Evolutionary conservation across 2,797 vertebrate species (phyloP), one percentile per base, ranked within the genome.

Genomic region (Peromyscus attwateri): DNA sequence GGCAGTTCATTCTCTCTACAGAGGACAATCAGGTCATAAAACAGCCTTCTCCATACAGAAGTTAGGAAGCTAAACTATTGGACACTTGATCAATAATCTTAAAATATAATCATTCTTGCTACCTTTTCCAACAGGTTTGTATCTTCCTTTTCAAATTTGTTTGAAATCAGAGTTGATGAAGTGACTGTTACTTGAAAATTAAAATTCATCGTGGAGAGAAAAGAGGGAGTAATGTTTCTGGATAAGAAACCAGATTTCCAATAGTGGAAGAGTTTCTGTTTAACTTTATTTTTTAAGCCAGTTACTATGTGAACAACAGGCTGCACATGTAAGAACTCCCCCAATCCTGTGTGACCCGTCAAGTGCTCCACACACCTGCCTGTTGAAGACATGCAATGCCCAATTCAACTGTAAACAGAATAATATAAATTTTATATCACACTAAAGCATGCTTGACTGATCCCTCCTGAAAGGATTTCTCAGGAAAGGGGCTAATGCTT

Each of bases 61-160:
- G 64, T 73, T 23, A 64, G n/a, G 71, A 49, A 89, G 3, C 81
- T 66, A 84, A 75, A 82, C 64, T 94, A 34, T 68, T 37, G 66
- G 43, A 85, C 2, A 49, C 64, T 14, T 66, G 43, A 89, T 92
- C 37, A n/a, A 43, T 77, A 60, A 81, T 64, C 4, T 57, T 55
- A 17, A 40, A 76, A 75, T 16, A 19, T 40, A 92, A 84, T 46
- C 52, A 27, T 34, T 95, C 79, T 62, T 19, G 87, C 13, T 34
- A 27, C 81, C 34, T 80, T 96, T 89, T 75, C 87, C 85, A 94
- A 82, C 2, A 84, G 43, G 31, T 43, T 92, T 23, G 43, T 10
- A 60, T 89, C 66, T 68, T 90, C 46, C 92, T 92, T 92, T 91
- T 81, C 71, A 97, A 87, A 66, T 91, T 57, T 91, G 91, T 96